Percentiles rank a stretch among this genome's conserved stretches.
Conservation (phyloP, 2,797 vertebrate genomes). For the Pteronotus mesoamericanus region DNA sequence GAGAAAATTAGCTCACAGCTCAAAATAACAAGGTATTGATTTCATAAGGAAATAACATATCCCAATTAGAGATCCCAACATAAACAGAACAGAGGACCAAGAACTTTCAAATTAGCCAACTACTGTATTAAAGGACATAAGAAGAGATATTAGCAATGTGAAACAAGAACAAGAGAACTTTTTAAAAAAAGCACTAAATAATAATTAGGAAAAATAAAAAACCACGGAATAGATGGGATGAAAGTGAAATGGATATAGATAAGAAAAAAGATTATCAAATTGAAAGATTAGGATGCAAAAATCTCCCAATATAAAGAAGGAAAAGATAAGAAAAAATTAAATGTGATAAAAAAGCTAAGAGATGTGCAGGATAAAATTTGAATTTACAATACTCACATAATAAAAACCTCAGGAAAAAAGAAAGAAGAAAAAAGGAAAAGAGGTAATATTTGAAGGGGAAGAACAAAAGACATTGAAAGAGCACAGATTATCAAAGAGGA, state of each 20-base stretch:
- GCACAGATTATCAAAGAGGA: neutral
- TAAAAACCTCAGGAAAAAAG: neutral
- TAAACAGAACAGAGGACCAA: neutral
- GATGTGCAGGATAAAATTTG: neutral
- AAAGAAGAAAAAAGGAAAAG: neutral
- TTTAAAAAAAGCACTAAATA: neutral
- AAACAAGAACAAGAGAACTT: neutral
- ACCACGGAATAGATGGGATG: neutral
- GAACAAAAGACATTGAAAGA: neutral
- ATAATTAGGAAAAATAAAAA: slow-evolving; percentile 13
- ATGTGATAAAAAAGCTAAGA: neutral
- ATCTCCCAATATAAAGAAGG: neutral
- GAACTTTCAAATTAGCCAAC: neutral
- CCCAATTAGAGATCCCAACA: neutral
- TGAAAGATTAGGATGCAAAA: neutral
- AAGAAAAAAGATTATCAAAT: neutral
- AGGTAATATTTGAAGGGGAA: neutral
- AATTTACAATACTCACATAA: neutral
- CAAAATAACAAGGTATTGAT: neutral
- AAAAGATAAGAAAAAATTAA: neutral
- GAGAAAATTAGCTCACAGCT: neutral
- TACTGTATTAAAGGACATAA: neutral
- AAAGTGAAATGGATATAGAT: neutral
- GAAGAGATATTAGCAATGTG: neutral
- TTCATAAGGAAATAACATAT: neutral